Percentiles rank a stretch among this genome's conserved stretches.
phyloP scores from a whole-genome alignment of 2,888 invertebrate genomes.

The Phortica magna region DNA sequence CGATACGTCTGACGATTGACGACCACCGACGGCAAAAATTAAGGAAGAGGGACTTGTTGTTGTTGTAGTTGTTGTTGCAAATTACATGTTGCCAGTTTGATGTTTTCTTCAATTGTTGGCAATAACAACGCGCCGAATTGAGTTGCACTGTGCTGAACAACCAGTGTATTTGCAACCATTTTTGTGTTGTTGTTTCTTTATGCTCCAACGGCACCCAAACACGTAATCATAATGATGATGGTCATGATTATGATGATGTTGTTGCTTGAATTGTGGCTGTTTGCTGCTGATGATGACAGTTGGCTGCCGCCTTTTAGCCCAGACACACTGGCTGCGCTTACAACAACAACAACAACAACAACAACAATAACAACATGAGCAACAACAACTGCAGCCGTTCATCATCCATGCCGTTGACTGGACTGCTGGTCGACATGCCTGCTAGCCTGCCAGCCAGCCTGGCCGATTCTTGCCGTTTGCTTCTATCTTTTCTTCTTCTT shows the following conservation, averaged over 20 bases:
- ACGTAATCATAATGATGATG: background rate
- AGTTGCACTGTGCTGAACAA: no score
- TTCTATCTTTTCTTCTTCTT: background rate
- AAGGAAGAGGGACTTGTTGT: no score
- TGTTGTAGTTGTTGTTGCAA: constrained; percentile 35
- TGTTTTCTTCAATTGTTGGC: constrained; percentile 69
- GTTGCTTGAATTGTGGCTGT: background rate
- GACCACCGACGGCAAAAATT: constrained; percentile 52
- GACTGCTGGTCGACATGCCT: constrained; percentile 18
- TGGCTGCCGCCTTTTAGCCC: constrained; percentile 37
- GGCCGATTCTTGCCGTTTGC: constrained; percentile 1
- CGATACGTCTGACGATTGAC: constrained; percentile 1
- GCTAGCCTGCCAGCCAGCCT: constrained; percentile 11
- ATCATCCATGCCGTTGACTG: background rate
- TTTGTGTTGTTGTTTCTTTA: background rate
- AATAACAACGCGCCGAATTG: constrained; percentile 46
- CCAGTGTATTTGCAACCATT: constrained; percentile 31
- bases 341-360: constrained; percentile 25
- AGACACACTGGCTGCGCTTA: constrained; percentile 62
- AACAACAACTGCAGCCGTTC: background rate
- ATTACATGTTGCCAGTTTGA: constrained; percentile 66
- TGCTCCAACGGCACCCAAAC: background rate
- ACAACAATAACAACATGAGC: no score
- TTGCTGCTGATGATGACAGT: constrained; percentile 14
- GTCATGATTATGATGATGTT: background rate